These are phyloP conservation scores for Sesamia inferens DNA, from an alignment of 2,888 invertebrate species.

Conservation along the genomic window DNA sequence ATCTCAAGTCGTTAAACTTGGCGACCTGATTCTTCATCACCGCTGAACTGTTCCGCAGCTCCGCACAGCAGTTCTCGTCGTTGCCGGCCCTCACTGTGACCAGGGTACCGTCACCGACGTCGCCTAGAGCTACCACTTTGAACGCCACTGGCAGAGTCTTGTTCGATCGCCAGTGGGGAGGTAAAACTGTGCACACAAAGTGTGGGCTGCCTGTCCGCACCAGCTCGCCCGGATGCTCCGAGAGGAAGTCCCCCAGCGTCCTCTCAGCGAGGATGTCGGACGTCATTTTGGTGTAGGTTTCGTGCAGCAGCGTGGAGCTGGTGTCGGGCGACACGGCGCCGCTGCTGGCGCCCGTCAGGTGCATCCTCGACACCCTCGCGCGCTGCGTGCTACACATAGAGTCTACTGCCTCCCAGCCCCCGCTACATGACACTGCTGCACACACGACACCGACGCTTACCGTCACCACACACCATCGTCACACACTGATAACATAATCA, in stretches of 20 bases:
- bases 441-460: slow-evolving; percentile 73
- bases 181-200: slow-evolving; percentile 98
- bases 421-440: slow-evolving; percentile 82
- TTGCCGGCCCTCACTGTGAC: slow-evolving; percentile 99
- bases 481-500: slow-evolving; percentile 73
- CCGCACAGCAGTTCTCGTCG: slow-evolving; percentile 99
- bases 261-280: slow-evolving; percentile 97
- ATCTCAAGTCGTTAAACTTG: slow-evolving; percentile 99
- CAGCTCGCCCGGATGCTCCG: slow-evolving; percentile 97
- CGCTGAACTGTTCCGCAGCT: slow-evolving; percentile 97
- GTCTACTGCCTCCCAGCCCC: slow-evolving; percentile 72
- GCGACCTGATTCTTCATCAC: slow-evolving; percentile 99
- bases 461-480: slow-evolving; percentile 70
- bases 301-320: slow-evolving; percentile 93
- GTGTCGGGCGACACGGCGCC: slow-evolving; percentile 93
- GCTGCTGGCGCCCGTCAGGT: slow-evolving; percentile 87
- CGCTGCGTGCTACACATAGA: slow-evolving; percentile 89
- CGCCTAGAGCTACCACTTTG: slow-evolving; percentile 98
- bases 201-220: slow-evolving; percentile 98
- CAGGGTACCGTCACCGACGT: slow-evolving; percentile 98
- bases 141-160: slow-evolving; percentile 99
- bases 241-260: slow-evolving; percentile 95
- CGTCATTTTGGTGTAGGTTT: slow-evolving; percentile 96
- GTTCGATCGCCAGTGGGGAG: slow-evolving; percentile 99
- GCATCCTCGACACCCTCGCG: slow-evolving; percentile 88